Evolutionary conservation across 2,797 vertebrate species (phyloP).

Genomic region (Esox masquinongy): DNA sequence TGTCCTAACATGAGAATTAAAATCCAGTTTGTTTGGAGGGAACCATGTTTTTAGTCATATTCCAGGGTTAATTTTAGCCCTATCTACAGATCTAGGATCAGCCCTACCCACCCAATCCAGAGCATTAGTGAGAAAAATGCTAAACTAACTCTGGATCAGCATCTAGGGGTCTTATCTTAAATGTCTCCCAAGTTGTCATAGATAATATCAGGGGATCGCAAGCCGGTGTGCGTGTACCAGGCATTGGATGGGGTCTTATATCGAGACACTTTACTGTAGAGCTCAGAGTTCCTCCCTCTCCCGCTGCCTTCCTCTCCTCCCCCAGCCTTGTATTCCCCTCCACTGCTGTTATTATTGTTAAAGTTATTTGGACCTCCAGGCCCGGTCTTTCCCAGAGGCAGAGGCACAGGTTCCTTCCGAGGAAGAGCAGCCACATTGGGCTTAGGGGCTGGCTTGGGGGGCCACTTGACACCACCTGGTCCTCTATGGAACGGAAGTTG

Average conservation of each 20-base stretch:
- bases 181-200: slow-evolving; percentile 80
- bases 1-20: not conserved
- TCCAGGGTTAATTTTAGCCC: not conserved
- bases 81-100: too few relatives aligned
- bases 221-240: slow-evolving; percentile 53
- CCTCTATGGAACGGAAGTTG: not conserved
- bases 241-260: slow-evolving; percentile 43
- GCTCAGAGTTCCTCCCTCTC: slow-evolving; percentile 64
- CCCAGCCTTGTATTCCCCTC: slow-evolving; percentile 17
- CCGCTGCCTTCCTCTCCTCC: slow-evolving; percentile 40
- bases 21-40: not conserved
- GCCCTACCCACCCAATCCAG: too few relatives aligned
- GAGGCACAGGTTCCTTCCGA: slow-evolving; percentile 64
- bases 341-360: slow-evolving; percentile 76
- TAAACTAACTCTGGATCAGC: too few relatives aligned
- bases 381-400: slow-evolving; percentile 52
- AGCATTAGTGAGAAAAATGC: too few relatives aligned
- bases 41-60: not conserved
- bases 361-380: slow-evolving; percentile 47
- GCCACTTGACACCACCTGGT: slow-evolving; percentile 59
- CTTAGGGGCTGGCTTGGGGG: slow-evolving; percentile 88
- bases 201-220: slow-evolving; percentile 73
- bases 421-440: slow-evolving; percentile 62
- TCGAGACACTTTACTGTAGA: slow-evolving; percentile 86
- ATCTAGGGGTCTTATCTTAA: slow-evolving; percentile 38